phyloP scores from a whole-genome alignment of 2,888 invertebrate genomes.

The Gymnocheta viridis region DNA sequence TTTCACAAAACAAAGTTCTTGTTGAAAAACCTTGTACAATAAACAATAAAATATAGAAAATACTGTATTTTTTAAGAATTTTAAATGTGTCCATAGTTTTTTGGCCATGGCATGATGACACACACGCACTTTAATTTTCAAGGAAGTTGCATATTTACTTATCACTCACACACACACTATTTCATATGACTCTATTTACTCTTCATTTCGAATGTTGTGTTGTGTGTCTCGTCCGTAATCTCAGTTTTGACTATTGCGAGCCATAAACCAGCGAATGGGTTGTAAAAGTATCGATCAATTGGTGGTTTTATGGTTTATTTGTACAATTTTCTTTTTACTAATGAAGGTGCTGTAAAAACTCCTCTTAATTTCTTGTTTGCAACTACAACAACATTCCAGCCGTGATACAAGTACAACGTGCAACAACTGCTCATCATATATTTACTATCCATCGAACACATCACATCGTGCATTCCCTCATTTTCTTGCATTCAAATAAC shows the following conservation, averaged over 20 bases:
- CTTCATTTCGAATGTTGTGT: too few species aligned
- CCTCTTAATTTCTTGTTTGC: constrained; percentile 35
- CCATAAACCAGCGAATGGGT: constrained; percentile 28
- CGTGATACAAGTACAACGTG: background rate
- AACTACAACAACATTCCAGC: constrained; percentile 1
- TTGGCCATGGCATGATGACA: background rate
- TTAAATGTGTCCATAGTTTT: background rate
- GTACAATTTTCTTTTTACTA: constrained; percentile 65
- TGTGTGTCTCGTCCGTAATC: background rate
- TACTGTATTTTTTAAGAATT: background rate
- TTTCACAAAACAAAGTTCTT: too few species aligned
- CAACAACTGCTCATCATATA: constrained; percentile 2
- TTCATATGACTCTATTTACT: too few species aligned
- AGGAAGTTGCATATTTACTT: too few species aligned
- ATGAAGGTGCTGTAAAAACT: constrained; percentile 61
- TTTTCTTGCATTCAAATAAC: background rate
- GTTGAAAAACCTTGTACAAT: too few species aligned
- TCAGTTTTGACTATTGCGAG: background rate
- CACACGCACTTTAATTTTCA: too few species aligned
- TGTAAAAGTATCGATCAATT: constrained; percentile 67
- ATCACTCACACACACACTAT: background rate
- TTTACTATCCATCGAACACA: constrained; percentile 13
- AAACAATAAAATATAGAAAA: too few species aligned
- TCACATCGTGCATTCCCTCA: background rate
- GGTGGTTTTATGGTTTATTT: constrained; percentile 70